A percentile compares a stretch with the other conserved stretches of the same genome.
phyloP scores from a whole-genome alignment of 2,113 vertebrate species.

The Cygnus atratus region DNA sequence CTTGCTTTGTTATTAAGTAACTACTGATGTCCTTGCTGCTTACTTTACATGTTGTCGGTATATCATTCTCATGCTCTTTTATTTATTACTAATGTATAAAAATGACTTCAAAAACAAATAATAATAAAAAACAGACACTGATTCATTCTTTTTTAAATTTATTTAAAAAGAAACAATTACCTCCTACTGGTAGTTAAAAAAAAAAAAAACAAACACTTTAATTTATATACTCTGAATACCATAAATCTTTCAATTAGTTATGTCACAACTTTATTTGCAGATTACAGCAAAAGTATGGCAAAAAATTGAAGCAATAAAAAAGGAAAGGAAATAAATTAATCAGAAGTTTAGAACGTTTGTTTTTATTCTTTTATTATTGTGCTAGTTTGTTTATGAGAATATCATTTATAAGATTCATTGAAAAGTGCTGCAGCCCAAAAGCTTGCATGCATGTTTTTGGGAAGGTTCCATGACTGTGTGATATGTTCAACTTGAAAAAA shows the following conservation, averaged over 20 bases:
- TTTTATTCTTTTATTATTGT: neutral
- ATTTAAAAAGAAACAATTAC: neutral
- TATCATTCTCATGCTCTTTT: neutral
- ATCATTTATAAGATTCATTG: constrained; percentile 5
- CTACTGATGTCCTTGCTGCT: neutral
- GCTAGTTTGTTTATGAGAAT: constrained; percentile 13
- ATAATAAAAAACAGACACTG: neutral
- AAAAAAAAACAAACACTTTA: neutral
- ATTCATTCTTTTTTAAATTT: neutral
- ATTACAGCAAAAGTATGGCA: constrained; percentile 25
- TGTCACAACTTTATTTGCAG: constrained; percentile 36
- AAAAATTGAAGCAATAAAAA: constrained; percentile 53
- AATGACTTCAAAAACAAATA: neutral
- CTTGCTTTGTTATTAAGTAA: neutral
- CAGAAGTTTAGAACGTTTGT: constrained; percentile 53
- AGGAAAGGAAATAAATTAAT: constrained; percentile 46
- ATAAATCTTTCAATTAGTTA: neutral
- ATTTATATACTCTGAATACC: neutral
- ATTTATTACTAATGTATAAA: neutral
- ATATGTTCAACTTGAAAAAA: neutral
- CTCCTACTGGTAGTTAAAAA: neutral
- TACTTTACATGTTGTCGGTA: neutral
- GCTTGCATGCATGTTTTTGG: neutral
- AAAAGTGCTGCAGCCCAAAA: neutral
- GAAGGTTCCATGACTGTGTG: neutral